Base-by-base conservation (phyloP, 2,888 invertebrate genomes). In the Drosophila fulvimacula region DNA sequence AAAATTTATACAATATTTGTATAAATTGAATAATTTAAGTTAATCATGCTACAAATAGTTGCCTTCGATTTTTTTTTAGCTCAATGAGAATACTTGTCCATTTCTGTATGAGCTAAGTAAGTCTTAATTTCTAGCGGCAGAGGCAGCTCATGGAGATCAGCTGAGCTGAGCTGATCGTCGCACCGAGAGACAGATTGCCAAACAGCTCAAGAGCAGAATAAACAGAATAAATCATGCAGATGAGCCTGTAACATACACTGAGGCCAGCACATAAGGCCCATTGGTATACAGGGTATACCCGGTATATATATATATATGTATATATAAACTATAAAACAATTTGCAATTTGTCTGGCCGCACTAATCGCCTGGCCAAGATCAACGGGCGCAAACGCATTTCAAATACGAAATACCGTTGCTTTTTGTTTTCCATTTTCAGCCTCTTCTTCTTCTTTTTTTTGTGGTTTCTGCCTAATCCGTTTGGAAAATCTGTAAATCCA, bases 401-500 rank as follows among this genome's bases (percentile, higher is more conserved):
- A 49, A 49, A 48, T 60, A 34, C 41, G 32, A 60, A 42, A 24
- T 24, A 56, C 34, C 34, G 56, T 57, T 53, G 41, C 56, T 51
- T 63, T 69, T 48, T 64, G 48, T 55, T 57, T 52, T 13, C 10
- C 30, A 32, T 15, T 24, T 41, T 51, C 52, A 46, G 48, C 34
- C 56, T 64, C 63, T 46, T 27, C 27, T 6, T 30, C 27, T 30
- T 30, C 27, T 27, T 69, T 61, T 39, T 9, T 17, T 21, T 30
- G 7, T 30, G 30, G 30, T 30, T 46, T 19, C 27, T 13, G 46
- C 57, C 81, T 89, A 89, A 89, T 89, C 89, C 86, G 73, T 79
- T 80, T 73, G 73, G 57, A 75, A 74, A 88, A 88, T 89, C 88
- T 78, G 41, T 63, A 84, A 86, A 85, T 89, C 84, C 81, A 73